phyloP scores from a whole-genome alignment of 2,113 vertebrate species.

The Caranx ignobilis region DNA sequence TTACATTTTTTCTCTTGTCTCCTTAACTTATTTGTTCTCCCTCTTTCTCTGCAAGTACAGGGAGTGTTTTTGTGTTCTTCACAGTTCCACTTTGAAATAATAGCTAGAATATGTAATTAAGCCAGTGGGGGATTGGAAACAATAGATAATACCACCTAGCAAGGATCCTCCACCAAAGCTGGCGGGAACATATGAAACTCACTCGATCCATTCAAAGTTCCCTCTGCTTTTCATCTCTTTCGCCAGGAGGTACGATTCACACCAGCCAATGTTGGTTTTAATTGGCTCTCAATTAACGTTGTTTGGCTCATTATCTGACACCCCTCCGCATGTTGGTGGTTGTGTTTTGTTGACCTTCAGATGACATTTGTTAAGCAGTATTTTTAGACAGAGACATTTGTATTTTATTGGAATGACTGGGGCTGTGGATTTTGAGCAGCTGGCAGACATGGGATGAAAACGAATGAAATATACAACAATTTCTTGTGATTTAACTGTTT shows the following conservation, averaged over 20 bases:
- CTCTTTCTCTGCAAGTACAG: conserved; percentile 20
- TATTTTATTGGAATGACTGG: conserved; percentile 18
- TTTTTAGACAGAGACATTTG: conserved; percentile 8
- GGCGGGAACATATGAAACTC: conserved; percentile 40
- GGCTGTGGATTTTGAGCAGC: not conserved
- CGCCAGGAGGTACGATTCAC: conserved; percentile 28
- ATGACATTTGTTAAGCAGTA: conserved; percentile 27
- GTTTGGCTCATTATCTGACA: conserved; percentile 52
- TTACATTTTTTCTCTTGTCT: not conserved
- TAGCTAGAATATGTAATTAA: conserved; percentile 71
- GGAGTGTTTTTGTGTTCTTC: conserved; percentile 43
- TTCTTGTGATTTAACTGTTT: conserved; percentile 21
- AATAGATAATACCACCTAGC: conserved; percentile 51
- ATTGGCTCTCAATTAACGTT: conserved; percentile 62
- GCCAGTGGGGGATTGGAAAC: conserved; percentile 61
- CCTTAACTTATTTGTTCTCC: not conserved
- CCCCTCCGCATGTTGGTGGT: not conserved
- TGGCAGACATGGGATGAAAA: not conserved
- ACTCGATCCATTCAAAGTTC: conserved; percentile 25
- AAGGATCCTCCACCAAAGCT: conserved; percentile 45
- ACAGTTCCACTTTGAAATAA: conserved; percentile 47
- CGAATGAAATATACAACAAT: not conserved
- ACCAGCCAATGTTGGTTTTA: conserved; percentile 37
- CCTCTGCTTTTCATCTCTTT: conserved; percentile 15
- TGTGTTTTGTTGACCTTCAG: conserved; percentile 38